Evolutionary conservation across 2,113 vertebrate species (phyloP), one percentile per base, ranked within the genome.

Genomic region (Trogon melanurus): DNA sequence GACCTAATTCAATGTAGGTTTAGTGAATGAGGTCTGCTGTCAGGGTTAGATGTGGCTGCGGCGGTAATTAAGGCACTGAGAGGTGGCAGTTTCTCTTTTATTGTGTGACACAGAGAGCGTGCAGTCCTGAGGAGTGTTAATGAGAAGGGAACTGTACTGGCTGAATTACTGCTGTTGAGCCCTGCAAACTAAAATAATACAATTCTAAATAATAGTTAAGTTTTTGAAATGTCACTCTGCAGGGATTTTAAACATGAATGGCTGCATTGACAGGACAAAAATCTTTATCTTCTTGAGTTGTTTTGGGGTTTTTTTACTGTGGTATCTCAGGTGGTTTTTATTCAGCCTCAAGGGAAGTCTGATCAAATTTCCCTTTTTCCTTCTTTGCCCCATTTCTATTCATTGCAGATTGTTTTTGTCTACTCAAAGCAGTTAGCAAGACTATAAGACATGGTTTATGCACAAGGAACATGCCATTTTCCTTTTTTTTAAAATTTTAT

Each of bases 351-450:
- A 29, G 47, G 15, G 16, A 76, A 76, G 27, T 67, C 53, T 71
- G 23, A 32, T 56, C 16, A 29, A 83, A 95, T 93, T 93, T 90
- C 16, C 27, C 9, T 85, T 96, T 91, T 41, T 75, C 85, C 57
- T 74, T 88, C 87, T 93, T 88, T 18, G 44, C 81, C 91, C 45
- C 17, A 9, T 51, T 87, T 94, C 54, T 51, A 47, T n/a, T 54
- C 51, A 53, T 11, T 20, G 48, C 74, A 70, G 65, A 29, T 86
- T 93, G 65, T 93, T 95, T 86, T 78, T 75, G 89, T 73, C 36
- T 74, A 34, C 51, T 54, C 3, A 50, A 25, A 85, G 34, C 17
- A 10, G 3, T 91, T 88, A 6, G 6, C 30, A 88, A 95, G 70
- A 30, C 61, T 47, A 13, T 44, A 72, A 87, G 67, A 36, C 17